phyloP scores from a whole-genome alignment of 2,888 invertebrate species.

The Drosophila incognita region DNA sequence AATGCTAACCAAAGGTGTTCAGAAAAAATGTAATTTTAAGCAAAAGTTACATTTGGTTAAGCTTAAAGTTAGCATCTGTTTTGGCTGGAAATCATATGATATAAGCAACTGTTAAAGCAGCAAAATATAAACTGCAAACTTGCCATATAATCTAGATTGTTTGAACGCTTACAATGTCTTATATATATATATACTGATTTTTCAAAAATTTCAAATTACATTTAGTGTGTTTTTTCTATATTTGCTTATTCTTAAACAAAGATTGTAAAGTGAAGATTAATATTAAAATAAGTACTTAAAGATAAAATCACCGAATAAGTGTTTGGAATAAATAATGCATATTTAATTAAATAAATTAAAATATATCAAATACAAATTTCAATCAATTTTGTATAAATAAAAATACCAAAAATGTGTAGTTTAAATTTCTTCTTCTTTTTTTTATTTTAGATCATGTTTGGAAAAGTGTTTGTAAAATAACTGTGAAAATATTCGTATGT shows the following conservation, averaged over 20 bases:
- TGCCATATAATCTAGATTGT: neutral
- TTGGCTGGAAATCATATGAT: neutral
- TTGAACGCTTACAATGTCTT: neutral
- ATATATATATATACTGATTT: neutral
- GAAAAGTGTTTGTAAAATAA: slow-evolving; percentile 5
- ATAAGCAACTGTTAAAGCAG: neutral
- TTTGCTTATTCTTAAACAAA: neutral
- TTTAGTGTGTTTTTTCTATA: neutral
- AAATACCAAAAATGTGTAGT: slow-evolving; percentile 43
- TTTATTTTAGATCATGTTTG: slow-evolving; percentile 38
- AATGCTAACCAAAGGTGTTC: neutral
- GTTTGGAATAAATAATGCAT: neutral
- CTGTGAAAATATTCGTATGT: slow-evolving; percentile 1
- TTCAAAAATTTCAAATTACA: neutral
- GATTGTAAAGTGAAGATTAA: neutral
- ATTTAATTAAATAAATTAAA: neutral
- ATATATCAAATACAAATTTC: neutral
- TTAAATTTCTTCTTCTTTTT: neutral
- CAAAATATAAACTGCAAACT: neutral
- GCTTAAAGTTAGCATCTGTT: neutral
- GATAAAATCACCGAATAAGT: neutral
- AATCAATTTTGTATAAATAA: slow-evolving; percentile 26
- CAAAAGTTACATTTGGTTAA: neutral
- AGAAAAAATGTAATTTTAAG: neutral
- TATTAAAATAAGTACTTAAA: slow-evolving; percentile 1